Evolutionary conservation across 1,140 invertebrate species (phyloP), one percentile per base, ranked within the genome.

Genomic region (Macrotrachela quadricornifera): DNA sequence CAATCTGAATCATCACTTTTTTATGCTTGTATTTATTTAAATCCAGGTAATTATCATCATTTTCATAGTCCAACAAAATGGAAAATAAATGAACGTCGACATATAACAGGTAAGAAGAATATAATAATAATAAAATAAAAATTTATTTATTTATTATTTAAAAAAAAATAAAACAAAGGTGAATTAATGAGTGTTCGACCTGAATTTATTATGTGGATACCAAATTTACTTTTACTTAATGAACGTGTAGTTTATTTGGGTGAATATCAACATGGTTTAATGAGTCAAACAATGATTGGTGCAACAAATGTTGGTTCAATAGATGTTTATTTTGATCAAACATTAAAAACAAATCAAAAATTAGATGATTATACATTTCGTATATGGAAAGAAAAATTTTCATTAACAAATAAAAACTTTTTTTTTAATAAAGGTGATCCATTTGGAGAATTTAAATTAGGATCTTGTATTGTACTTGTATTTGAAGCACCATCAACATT

Each of bases 271-370:
- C 77, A 92, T 68, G 94, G 94, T 0, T 97, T 95, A 67, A 97
- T 97, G 70, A 90, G 87, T 17, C 86, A 94, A 74, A 80, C 86
- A 1, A 88, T 92, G 9, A 87, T 99, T 8, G 91, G 88, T 2
- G 94, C 94, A 0, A 97, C 91, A 0, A 97, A 96, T 70, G 94
- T 99, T 18, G 94, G 94, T 0, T 92, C 87, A 0, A 90, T 97
- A 56, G 77, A 78, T 62, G 81, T 96, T 15, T 86, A 83, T 63
- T 81, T 80, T 62, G 90, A 96, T 70, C 69, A 80, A 56, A 42
- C 17, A 18, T 54, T 54, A 15, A 50, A 44, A 13, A 54, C 53
- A 44, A 54, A 54, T 43, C 48, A 50, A 10, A 13, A 15, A 17
- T 49, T 49, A 11, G 13, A 18, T 10, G 17, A 36, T 30, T 30